Conservation (phyloP, 92 coral and sea anemone genomes). For the Montipora capitata region DNA sequence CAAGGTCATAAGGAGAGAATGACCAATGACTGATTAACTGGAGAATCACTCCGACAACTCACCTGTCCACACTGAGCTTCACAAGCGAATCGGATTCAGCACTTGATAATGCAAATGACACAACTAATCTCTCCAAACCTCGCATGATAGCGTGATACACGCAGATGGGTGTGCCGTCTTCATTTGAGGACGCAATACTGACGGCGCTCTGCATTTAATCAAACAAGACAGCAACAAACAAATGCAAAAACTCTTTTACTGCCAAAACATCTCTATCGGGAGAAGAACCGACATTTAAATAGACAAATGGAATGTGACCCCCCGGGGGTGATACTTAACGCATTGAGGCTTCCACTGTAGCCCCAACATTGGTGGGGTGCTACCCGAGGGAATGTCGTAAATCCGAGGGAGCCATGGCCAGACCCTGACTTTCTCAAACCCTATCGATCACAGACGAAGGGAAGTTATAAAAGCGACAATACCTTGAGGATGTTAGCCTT, state of each 20-base stretch:
- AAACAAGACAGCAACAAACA: neutral
- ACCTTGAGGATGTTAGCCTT: constrained; percentile 94
- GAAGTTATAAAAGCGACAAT: neutral
- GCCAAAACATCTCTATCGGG: too few relatives aligned
- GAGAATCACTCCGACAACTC: neutral
- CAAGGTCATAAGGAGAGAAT: too few relatives aligned
- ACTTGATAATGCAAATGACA: constrained; percentile 95
- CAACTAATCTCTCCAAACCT: constrained; percentile 97
- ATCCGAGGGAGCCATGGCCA: too few relatives aligned
- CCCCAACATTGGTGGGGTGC: too few relatives aligned
- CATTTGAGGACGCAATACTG: constrained; percentile 92
- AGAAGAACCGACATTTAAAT: too few relatives aligned
- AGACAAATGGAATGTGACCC: too few relatives aligned
- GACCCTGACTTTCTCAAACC: too few relatives aligned
- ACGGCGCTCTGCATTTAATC: constrained; percentile 84
- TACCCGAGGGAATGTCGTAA: too few relatives aligned
- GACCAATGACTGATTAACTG: too few relatives aligned
- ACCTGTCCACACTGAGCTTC: constrained; percentile 98
- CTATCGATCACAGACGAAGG: too few relatives aligned
- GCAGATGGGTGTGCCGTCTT: constrained; percentile 94
- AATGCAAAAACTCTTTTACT: neutral
- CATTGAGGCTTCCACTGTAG: too few relatives aligned
- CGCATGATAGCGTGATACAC: constrained; percentile 96
- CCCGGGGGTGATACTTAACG: too few relatives aligned
- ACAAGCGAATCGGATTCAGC: constrained; percentile 94